phyloP scores from a whole-genome alignment of 2,888 invertebrate genomes.

The Ectobius pallidus region DNA sequence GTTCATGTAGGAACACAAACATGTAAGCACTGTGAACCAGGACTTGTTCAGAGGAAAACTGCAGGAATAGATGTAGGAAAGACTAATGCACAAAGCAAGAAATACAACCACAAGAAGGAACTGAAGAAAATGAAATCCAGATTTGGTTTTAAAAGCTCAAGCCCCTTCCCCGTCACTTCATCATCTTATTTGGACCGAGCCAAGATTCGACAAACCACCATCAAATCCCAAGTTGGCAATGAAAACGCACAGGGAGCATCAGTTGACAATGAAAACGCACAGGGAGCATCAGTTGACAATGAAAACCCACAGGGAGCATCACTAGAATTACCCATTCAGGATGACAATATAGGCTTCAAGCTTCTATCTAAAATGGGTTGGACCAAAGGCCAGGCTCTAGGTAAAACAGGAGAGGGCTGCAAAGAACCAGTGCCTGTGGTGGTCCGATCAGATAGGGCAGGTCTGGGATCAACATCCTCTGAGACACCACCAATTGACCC shows the following conservation, averaged over 20 bases:
- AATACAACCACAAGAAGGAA: conserved; percentile 69
- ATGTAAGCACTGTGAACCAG: conserved; percentile 93
- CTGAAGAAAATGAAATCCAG: conserved; percentile 71
- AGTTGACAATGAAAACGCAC: conserved; percentile 74
- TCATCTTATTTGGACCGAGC: conserved; percentile 78
- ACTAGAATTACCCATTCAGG: conserved; percentile 70
- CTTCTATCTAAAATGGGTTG: conserved; percentile 95
- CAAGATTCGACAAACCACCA: conserved; percentile 71
- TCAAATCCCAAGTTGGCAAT: conserved; percentile 83
- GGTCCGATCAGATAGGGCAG: conserved; percentile 66
- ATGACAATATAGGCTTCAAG: conserved; percentile 91
- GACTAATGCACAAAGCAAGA: conserved; percentile 52
- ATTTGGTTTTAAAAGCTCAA: conserved; percentile 64
- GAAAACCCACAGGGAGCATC: too few relatives aligned
- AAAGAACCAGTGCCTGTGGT: conserved; percentile 71
- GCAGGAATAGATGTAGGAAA: conserved; percentile 32
- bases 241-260: conserved; percentile 83
- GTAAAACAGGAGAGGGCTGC: conserved; percentile 75
- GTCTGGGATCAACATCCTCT: conserved; percentile 61
- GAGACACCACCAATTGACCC: conserved; percentile 35
- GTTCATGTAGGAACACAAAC: conserved; percentile 88
- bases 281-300: too few relatives aligned
- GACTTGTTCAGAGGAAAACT: conserved; percentile 65
- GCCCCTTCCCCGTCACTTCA: conserved; percentile 49
- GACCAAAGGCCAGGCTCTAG: conserved; percentile 89